Evolutionary conservation across 2,888 invertebrate genomes (phyloP).

Genomic region (Lepidochrysops patricia): DNA sequence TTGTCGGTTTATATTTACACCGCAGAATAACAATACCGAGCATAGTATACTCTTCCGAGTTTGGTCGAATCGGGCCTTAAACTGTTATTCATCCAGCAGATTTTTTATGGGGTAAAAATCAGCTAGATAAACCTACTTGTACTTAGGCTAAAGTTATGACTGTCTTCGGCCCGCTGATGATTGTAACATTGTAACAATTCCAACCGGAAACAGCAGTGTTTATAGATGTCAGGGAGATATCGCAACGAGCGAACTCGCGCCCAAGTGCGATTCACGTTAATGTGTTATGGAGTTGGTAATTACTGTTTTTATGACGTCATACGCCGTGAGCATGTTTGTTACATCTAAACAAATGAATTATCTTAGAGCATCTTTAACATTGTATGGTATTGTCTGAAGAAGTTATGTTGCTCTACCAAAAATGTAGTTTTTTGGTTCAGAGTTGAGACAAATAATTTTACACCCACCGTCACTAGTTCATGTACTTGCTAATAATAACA

Average conservation of each 20-base stretch:
- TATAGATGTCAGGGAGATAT: constrained; percentile 36
- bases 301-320: background rate
- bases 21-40: too few relatives aligned
- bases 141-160: too few relatives aligned
- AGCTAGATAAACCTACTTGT: too few relatives aligned
- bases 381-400: background rate
- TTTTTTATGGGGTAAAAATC: too few relatives aligned
- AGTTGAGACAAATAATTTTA: too few relatives aligned
- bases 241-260: constrained; percentile 13
- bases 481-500: too few relatives aligned
- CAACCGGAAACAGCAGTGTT: constrained; percentile 30
- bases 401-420: too few relatives aligned
- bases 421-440: too few relatives aligned
- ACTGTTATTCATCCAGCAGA: too few relatives aligned
- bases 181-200: constrained; percentile 18
- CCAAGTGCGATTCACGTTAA: constrained; percentile 6
- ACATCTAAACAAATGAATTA: background rate
- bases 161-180: background rate
- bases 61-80: too few relatives aligned
- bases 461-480: background rate
- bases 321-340: background rate
- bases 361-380: background rate
- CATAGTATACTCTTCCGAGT: too few relatives aligned
- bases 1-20: too few relatives aligned
- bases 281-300: constrained; percentile 2